phyloP scores from a whole-genome alignment of 2,888 invertebrate species.

The Stegophylla sp. region DNA sequence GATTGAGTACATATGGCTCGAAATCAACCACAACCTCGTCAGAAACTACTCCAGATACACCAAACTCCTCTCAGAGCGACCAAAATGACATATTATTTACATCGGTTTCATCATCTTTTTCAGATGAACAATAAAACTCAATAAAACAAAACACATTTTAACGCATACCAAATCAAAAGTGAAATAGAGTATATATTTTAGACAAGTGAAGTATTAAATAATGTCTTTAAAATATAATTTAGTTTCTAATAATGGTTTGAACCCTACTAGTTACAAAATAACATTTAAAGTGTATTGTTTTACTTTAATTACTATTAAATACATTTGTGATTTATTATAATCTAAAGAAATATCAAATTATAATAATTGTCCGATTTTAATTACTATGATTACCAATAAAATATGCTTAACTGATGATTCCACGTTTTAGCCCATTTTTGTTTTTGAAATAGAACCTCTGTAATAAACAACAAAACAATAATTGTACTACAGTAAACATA shows the following conservation, averaged over 20 bases:
- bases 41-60: neutral
- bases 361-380: slow-evolving; percentile 21
- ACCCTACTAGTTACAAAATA: neutral
- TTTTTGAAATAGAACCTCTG: slow-evolving; percentile 66
- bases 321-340: slow-evolving; percentile 11
- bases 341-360: neutral
- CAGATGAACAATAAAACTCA: too few species aligned
- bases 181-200: neutral
- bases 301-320: slow-evolving; percentile 25
- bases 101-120: too few species aligned
- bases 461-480: slow-evolving; percentile 61
- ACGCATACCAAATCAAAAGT: neutral
- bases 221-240: neutral
- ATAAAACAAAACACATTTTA: neutral
- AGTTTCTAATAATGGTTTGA: slow-evolving; percentile 7
- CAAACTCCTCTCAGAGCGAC: slow-evolving; percentile 10
- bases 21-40: neutral
- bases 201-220: slow-evolving; percentile 20
- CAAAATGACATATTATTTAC: neutral
- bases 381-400: slow-evolving; percentile 9
- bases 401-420: neutral
- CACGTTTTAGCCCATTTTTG: slow-evolving; percentile 63
- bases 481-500: neutral
- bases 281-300: neutral
- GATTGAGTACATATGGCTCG: neutral